A percentile compares a stretch with the other conserved stretches of the same genome.
These are phyloP conservation scores for Ranitomeya imitator DNA, from an alignment of 2,113 vertebrate genomes.

Conservation along the genomic window DNA sequence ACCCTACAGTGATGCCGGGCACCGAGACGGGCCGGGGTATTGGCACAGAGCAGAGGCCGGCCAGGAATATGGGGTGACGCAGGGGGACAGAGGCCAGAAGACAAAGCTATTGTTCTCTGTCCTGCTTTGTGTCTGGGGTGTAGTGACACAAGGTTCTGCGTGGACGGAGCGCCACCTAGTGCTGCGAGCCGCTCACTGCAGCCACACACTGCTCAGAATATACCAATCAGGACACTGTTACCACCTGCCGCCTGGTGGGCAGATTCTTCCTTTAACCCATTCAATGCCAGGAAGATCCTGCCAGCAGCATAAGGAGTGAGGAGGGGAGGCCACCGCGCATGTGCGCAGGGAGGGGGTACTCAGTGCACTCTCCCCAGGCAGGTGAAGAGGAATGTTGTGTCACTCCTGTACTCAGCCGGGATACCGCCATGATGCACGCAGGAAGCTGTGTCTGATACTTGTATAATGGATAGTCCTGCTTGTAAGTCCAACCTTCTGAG, in stretches of 20 bases:
- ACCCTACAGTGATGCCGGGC: not conserved
- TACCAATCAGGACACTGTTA: not conserved
- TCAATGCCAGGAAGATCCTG: not conserved
- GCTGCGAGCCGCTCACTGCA: not conserved
- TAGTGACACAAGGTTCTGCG: not conserved
- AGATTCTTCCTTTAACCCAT: not conserved
- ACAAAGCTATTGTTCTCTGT: constrained; percentile 26
- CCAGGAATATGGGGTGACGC: not conserved
- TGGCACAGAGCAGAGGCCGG: not conserved
- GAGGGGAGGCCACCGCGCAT: no score
- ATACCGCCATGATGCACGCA: no score
- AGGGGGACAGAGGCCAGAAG: not conserved
- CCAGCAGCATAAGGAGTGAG: no score
- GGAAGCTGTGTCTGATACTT: not conserved
- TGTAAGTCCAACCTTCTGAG: no score
- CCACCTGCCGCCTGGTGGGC: not conserved
- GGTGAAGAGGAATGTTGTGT: not conserved
- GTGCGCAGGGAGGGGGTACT: not conserved
- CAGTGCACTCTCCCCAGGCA: not conserved
- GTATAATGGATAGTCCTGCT: not conserved
- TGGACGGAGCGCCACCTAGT: not conserved
- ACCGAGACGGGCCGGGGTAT: not conserved
- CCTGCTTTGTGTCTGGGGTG: constrained; percentile 34
- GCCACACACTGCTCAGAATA: not conserved
- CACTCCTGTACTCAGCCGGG: no score